These are phyloP conservation scores for Trissoscelio sp. DNA, from an alignment of 2,888 invertebrate genomes.

Conservation along the genomic window DNA sequence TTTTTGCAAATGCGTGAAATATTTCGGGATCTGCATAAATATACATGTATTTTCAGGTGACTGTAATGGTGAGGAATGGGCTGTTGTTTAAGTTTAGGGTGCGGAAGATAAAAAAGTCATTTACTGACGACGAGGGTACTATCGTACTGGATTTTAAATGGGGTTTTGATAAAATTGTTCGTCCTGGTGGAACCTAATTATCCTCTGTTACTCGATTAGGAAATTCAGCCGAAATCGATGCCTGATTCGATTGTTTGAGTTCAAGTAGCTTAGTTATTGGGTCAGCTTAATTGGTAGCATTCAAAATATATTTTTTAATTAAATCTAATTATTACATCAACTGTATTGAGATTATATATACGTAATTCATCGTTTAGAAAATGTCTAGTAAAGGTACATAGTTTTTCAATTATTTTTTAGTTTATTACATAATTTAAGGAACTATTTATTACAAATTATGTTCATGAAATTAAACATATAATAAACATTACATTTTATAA, in stretches of 20 bases:
- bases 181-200: slow-evolving; percentile 24
- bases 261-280: slow-evolving; percentile 14
- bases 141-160: not conserved
- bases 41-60: no score
- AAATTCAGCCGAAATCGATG: slow-evolving; percentile 34
- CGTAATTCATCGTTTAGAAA: no score
- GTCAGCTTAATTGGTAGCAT: not conserved
- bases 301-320: not conserved
- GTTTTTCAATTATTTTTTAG: no score
- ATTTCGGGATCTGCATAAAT: no score
- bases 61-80: not conserved
- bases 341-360: no score
- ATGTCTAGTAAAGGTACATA: no score
- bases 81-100: not conserved
- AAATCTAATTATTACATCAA: no score
- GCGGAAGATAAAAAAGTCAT: not conserved
- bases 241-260: slow-evolving; percentile 23
- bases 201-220: slow-evolving; percentile 17
- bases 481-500: no score
- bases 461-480: no score
- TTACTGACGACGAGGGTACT: not conserved
- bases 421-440: no score
- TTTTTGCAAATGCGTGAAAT: no score
- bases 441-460: no score
- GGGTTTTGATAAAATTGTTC: slow-evolving; percentile 36